These are phyloP conservation scores for Clivina fossor DNA, from an alignment of 2,888 invertebrate genomes.

Conservation along the genomic window DNA sequence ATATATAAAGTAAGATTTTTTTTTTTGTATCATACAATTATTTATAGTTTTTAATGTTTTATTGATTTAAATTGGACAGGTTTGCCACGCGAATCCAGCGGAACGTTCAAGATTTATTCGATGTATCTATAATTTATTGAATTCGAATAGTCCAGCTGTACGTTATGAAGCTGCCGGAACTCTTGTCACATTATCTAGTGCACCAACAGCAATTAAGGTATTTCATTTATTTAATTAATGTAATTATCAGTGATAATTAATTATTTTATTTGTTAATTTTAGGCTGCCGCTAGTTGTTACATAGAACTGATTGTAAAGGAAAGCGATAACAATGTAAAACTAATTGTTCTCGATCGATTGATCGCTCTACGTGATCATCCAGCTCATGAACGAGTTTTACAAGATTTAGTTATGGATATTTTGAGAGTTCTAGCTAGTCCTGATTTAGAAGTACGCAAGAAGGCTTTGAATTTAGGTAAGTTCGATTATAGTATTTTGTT, in stretches of 20 bases:
- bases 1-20: conserved; percentile 83
- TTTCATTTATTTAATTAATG: conserved; percentile 25
- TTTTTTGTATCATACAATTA: too few species aligned
- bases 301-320: conserved; percentile 99
- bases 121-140: conserved; percentile 96
- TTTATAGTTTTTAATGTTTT: conserved; percentile 30
- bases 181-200: conserved; percentile 93
- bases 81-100: conserved; percentile 94
- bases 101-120: conserved; percentile 97
- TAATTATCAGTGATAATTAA: not conserved
- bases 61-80: too few species aligned
- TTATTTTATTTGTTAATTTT: conserved; percentile 25
- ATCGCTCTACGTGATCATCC: conserved; percentile 83
- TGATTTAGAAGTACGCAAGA: conserved; percentile 91
- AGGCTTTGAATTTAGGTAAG: conserved; percentile 73
- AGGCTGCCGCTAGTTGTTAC: conserved; percentile 96
- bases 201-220: conserved; percentile 94
- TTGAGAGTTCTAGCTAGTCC: conserved; percentile 88
- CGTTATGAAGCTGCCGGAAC: conserved; percentile 99
- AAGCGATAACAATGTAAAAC: conserved; percentile 99
- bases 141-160: conserved; percentile 94
- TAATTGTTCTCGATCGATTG: conserved; percentile 94
- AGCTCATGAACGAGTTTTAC: conserved; percentile 81
- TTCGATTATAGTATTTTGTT: conserved; percentile 1
- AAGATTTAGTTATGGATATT: conserved; percentile 96